Percentiles rank a stretch among this genome's conserved stretches.
Evolutionary conservation across 2,113 vertebrate species (phyloP).

Genomic region (Peromyscus californicus): DNA sequence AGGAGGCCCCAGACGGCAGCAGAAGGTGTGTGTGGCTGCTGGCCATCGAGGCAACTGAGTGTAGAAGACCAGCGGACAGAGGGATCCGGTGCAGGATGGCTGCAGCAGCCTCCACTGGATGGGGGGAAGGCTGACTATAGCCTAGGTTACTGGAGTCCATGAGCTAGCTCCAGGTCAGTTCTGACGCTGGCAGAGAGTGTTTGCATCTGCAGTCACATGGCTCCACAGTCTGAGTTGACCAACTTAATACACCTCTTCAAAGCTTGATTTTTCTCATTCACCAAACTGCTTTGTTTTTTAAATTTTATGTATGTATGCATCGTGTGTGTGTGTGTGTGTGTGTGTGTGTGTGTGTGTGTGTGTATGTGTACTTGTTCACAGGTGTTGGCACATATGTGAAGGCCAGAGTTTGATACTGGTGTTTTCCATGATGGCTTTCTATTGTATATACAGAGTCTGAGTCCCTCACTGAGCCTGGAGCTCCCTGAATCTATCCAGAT

Average conservation of each 20-base stretch:
- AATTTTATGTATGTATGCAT: not conserved
- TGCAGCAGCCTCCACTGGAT: no score
- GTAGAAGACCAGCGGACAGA: not conserved
- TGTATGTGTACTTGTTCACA: not conserved
- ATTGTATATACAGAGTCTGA: not conserved
- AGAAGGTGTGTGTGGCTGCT: not conserved
- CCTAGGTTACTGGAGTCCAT: not conserved
- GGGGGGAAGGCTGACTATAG: not conserved
- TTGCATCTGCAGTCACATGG: not conserved
- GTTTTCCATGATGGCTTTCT: not conserved
- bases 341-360: not conserved
- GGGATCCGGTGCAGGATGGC: not conserved
- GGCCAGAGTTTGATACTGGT: not conserved
- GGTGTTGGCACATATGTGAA: not conserved
- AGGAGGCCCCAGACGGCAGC: not conserved
- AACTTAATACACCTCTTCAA: not conserved
- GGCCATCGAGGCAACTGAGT: not conserved
- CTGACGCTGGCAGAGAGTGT: not conserved
- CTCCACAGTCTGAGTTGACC: not conserved
- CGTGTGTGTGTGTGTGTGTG: not conserved
- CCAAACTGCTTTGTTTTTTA: not conserved
- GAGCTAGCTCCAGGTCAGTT: not conserved
- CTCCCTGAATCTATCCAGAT: not conserved
- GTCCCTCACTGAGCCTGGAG: not conserved
- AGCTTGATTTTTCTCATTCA: not conserved